Percentiles rank a stretch among this genome's conserved stretches.
Conservation (phyloP, 2,797 vertebrate genomes). For the Leptodactylus fallax region DNA sequence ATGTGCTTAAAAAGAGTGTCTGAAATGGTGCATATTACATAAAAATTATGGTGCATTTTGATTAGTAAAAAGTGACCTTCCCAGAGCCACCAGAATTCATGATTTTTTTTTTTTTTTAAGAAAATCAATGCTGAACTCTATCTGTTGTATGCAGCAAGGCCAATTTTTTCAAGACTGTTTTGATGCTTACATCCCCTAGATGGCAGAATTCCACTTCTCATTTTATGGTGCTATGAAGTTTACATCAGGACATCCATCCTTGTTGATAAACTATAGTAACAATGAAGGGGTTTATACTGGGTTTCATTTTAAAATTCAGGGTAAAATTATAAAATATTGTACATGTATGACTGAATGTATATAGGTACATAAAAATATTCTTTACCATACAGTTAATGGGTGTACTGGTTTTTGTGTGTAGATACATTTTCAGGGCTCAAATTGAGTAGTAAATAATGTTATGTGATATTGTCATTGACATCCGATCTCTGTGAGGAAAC, state of each 20-base stretch:
- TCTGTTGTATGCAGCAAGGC: neutral
- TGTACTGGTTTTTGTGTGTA: neutral
- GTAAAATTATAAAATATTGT: neutral
- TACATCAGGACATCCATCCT: neutral
- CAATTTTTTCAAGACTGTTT: neutral
- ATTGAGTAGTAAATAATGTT: neutral
- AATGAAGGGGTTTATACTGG: neutral
- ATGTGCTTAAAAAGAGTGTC: too few relatives aligned
- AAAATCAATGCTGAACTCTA: neutral
- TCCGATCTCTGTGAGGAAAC: neutral
- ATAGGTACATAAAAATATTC: neutral
- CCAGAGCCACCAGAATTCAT: too few relatives aligned
- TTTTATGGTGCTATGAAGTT: neutral
- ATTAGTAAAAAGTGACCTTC: too few relatives aligned
- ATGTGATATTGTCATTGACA: conserved; percentile 26
- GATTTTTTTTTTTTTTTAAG: too few relatives aligned
- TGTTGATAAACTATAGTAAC: neutral
- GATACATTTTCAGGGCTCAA: too few relatives aligned
- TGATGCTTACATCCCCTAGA: conserved; percentile 47
- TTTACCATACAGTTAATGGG: neutral
- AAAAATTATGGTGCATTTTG: too few relatives aligned
- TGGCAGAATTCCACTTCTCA: conserved; percentile 58
- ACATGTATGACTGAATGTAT: neutral
- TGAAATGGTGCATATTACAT: too few relatives aligned
- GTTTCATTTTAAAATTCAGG: neutral